Base-by-base conservation (phyloP, 2,888 invertebrate genomes). In the Vesta saturnalis region DNA sequence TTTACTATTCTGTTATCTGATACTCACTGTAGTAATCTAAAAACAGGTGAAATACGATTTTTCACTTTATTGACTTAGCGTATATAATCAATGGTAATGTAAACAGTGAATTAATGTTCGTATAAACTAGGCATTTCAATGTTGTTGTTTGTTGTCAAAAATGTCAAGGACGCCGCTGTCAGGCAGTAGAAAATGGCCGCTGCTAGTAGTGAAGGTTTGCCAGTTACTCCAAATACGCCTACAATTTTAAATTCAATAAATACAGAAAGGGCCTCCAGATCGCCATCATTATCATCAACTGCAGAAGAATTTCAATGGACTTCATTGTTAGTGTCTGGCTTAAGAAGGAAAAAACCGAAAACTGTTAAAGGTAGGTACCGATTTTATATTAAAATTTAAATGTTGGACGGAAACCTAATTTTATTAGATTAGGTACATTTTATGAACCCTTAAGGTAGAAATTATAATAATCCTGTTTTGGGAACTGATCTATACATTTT, bases 251-350 rank as follows among this genome's bases (percentile, higher is more conserved):
- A 39, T 39, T 39, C 39, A 6, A 52, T 63, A 46, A 64, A 67
- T 55, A 60, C 69, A 19, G 79, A 79, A 69, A 77, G 83, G 80
- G 80, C 83, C 64, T 87, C 87, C 59, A 84, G 87, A 78, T 89
- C 89, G 21, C 86, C 88, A 8, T 88, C 89, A 43, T 81, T 86
- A 66, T 85, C 87, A 61, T 89, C 89, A n/a, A 83, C 86, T 49
- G 80, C 60, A 18, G 70, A 84, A 73, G 87, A 87, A 72, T 86
- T 82, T 69, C 80, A 79, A 70, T 84, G 83, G 83, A 79, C 80
- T n/a, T 76, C 76, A 60, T 72, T 83, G 57, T 73, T 84, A 47
- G 77, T 82, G 43, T 81, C 82, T 10, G 74, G 69, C 60, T 72
- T 76, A 15, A 73, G 69, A 55, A 76, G 72, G 39, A 69, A 73